phyloP scores from a whole-genome alignment of 1,140 invertebrate genomes.

The Dufourea novaeangliae region DNA sequence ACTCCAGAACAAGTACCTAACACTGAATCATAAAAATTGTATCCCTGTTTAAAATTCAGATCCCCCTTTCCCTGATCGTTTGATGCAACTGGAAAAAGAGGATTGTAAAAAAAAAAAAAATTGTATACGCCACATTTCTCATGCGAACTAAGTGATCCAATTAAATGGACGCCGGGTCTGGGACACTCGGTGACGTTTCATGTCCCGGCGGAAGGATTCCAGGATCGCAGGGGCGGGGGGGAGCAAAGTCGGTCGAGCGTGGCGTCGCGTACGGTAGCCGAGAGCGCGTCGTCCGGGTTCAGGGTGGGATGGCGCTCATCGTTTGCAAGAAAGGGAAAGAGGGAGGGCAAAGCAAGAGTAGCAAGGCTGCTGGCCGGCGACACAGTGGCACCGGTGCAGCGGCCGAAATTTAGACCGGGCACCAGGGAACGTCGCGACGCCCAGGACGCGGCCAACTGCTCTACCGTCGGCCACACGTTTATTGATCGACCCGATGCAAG shows the following conservation, averaged over 20 bases:
- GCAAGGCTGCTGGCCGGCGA: slow-evolving; percentile 49
- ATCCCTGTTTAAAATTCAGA: too few relatives aligned
- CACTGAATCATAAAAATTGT: too few relatives aligned
- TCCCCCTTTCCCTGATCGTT: too few relatives aligned
- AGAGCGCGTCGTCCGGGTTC: slow-evolving; percentile 17
- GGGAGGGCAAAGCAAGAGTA: slow-evolving; percentile 5
- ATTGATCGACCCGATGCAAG: slow-evolving; percentile 65
- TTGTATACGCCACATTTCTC: too few relatives aligned
- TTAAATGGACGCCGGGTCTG: too few relatives aligned
- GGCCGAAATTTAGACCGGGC: slow-evolving; percentile 54
- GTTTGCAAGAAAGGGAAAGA: slow-evolving; percentile 23
- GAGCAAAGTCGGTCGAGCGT: slow-evolving; percentile 28
- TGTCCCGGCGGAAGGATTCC: background rate
- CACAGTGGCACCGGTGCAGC: slow-evolving; percentile 63
- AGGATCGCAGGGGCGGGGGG: background rate
- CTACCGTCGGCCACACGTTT: slow-evolving; percentile 46
- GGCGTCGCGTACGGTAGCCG: slow-evolving; percentile 26
- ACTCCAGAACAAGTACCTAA: too few relatives aligned
- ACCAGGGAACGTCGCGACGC: slow-evolving; percentile 26
- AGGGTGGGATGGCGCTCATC: too few relatives aligned
- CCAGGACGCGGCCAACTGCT: slow-evolving; percentile 45
- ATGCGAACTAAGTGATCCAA: too few relatives aligned
- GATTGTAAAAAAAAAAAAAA: too few relatives aligned
- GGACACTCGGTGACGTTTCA: background rate
- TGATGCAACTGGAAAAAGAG: too few relatives aligned